Evolutionary conservation across 2,888 invertebrate species (phyloP), one percentile per base, ranked within the genome.

Genomic region (Dromius quadrimaculatus): DNA sequence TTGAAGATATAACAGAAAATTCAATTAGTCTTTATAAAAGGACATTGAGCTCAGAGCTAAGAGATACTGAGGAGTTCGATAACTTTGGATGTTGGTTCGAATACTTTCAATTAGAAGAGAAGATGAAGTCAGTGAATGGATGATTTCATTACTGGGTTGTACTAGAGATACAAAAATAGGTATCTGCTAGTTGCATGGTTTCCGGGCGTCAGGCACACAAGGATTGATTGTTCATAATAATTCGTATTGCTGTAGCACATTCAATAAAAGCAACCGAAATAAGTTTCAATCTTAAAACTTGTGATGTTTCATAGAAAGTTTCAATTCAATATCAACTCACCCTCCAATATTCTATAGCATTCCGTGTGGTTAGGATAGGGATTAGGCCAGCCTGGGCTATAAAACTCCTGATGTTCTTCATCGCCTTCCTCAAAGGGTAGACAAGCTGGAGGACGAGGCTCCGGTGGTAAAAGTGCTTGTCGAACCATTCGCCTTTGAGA

Each of bases 301-400:
- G n/a, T n/a, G n/a, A n/a, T n/a, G n/a, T n/a, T n/a, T n/a, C n/a
- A n/a, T n/a, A n/a, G n/a, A n/a, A n/a, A n/a, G n/a, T n/a, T n/a
- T n/a, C n/a, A n/a, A n/a, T n/a, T n/a, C n/a, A n/a, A 45, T 20
- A 28, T 32, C 13, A 6, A 54, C 50, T 85, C 81, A 92, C 92
- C 92, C 84, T 86, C 85, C 71, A 92, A 84, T 15, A 89, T 84
- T 71, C 86, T 84, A 70, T 88, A 85, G 80, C 92, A 92, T 76
- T 90, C 87, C 23, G 88, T 87, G 74, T 87, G 85, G 76, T 88
- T 88, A 5, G 90, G 89, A 81, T 92, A 92, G 70, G 76, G 78
- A 43, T 73, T 84, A 6, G 91, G 91, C 82, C 87, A 90, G 74
- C 88, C 87, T 0, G 92, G 92, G 75, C 90, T 90, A 79, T 87